These are phyloP conservation scores for Nothobranchius kuhntae DNA, from an alignment of 2,113 vertebrate genomes.

Conservation along the genomic window DNA sequence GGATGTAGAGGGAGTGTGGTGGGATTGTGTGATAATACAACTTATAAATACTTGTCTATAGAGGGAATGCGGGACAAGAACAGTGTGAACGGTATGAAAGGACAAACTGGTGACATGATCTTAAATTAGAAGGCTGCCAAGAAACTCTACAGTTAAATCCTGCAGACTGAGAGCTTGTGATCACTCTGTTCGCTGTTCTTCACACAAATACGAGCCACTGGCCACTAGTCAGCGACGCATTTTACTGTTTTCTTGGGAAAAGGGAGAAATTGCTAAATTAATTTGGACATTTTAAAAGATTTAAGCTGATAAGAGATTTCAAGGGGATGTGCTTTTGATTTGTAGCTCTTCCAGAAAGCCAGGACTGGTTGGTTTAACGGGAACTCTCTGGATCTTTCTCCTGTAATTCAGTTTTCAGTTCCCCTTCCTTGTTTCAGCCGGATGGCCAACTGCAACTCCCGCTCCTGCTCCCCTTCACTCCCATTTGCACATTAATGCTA, in stretches of 20 bases:
- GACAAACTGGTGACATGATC: constrained; percentile 1
- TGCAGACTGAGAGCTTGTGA: constrained; percentile 1
- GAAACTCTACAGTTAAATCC: neutral
- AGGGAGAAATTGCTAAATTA: no score
- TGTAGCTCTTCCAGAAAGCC: constrained; percentile 28
- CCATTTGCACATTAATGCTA: constrained; percentile 3
- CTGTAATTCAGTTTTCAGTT: constrained; percentile 54
- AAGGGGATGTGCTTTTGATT: constrained; percentile 31
- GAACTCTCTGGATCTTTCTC: constrained; percentile 49
- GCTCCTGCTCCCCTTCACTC: neutral
- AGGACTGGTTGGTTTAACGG: constrained; percentile 25
- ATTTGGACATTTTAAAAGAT: no score
- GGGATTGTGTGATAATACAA: neutral
- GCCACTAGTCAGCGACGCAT: no score
- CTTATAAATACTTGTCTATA: constrained; percentile 10
- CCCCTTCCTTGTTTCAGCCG: constrained; percentile 22
- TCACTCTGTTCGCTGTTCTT: neutral
- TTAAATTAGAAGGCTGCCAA: neutral
- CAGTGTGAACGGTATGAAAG: constrained; percentile 1
- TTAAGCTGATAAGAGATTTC: neutral
- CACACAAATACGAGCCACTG: neutral
- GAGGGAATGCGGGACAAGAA: neutral
- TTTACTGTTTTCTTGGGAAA: no score
- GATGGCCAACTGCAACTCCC: constrained; percentile 1
- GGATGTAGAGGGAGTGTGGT: no score